phyloP scores from a whole-genome alignment of 2,797 vertebrate species.

The Myotis pilosus region DNA sequence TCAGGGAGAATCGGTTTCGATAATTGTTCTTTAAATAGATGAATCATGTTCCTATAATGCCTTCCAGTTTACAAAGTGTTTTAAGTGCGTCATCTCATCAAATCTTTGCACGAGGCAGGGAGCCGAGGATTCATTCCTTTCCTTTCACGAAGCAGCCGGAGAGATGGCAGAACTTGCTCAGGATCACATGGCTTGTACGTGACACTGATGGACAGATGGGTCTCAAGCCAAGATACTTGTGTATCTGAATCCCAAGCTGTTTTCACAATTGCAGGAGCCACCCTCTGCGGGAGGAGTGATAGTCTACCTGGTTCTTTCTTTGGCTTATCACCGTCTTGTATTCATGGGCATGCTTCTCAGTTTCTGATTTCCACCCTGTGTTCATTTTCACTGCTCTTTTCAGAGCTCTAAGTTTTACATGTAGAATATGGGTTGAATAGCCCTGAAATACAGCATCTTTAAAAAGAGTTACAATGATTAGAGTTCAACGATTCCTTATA shows the following conservation, averaged over 20 bases:
- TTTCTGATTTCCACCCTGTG: not conserved
- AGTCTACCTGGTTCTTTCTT: not conserved
- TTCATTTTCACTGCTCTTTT: not conserved
- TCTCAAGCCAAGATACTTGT: not conserved
- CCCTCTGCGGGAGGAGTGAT: not conserved
- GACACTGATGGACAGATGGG: not conserved
- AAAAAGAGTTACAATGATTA: not conserved
- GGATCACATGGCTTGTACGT: not conserved
- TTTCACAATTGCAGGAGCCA: not conserved
- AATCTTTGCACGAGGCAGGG: not conserved
- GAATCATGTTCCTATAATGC: not conserved
- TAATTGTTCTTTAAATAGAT: conserved; percentile 32
- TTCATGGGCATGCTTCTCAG: not conserved
- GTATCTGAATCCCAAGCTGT: not conserved
- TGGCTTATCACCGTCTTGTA: not conserved
- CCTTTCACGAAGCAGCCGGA: not conserved
- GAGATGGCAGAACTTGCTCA: not conserved
- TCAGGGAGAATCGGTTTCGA: conserved; percentile 55
- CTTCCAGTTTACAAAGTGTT: not conserved
- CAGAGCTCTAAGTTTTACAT: not conserved
- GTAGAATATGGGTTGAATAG: not conserved
- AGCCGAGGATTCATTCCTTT: not conserved
- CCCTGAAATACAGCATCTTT: not conserved
- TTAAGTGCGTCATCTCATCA: not conserved
- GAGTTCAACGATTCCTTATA: not conserved